These are phyloP conservation scores for Pseudonaja textilis DNA, from an alignment of 2,113 vertebrate species.

Conservation along the genomic window DNA sequence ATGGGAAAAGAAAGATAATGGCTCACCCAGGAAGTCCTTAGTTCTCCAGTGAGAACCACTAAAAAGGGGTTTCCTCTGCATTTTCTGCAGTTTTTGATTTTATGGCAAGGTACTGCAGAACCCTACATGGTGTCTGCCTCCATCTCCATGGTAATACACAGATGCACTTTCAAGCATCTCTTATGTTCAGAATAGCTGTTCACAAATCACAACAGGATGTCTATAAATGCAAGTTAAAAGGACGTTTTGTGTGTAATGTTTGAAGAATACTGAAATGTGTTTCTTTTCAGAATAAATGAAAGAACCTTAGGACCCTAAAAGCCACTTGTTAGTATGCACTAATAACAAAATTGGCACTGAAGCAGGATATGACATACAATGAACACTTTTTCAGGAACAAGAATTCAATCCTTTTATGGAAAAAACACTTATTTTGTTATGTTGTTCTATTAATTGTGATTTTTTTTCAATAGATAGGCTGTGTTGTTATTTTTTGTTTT, in stretches of 20 bases:
- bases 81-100: neutral
- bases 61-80: neutral
- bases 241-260: neutral
- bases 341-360: conserved; percentile 14
- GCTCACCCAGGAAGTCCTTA: neutral
- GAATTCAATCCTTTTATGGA: conserved; percentile 29
- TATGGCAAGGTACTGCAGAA: neutral
- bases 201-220: conserved; percentile 16
- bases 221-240: neutral
- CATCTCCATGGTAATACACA: conserved; percentile 56
- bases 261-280: conserved; percentile 4
- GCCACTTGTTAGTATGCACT: neutral
- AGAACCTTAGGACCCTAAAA: neutral
- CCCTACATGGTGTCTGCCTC: conserved; percentile 36
- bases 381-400: conserved; percentile 8
- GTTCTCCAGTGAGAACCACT: neutral
- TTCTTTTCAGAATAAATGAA: neutral
- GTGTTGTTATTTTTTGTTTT: conserved; percentile 31
- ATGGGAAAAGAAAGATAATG: fast-evolving
- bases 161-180: neutral
- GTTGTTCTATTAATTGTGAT: neutral
- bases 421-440: neutral
- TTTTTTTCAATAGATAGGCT: neutral
- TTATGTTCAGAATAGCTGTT: conserved; percentile 25
- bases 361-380: neutral